Percentiles rank a stretch among this genome's conserved stretches.
These are phyloP conservation scores for Aquatica leii DNA, from an alignment of 2,888 invertebrate species.

Conservation along the genomic window DNA sequence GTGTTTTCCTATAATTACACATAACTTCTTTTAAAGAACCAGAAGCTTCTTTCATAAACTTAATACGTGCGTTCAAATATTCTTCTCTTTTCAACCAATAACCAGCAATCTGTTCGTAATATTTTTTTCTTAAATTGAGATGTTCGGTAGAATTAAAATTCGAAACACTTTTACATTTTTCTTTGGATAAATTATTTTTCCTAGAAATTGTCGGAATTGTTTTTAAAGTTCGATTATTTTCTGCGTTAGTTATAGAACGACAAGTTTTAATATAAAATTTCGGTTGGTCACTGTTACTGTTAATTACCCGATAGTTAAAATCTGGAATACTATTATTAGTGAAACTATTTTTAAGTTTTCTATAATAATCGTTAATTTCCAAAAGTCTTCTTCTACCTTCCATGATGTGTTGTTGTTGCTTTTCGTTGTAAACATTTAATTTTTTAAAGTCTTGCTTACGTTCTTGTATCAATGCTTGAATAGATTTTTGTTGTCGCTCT, in stretches of 20 bases:
- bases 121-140: conserved; percentile 37
- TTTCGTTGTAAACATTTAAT: not conserved
- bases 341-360: no score
- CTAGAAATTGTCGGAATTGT: no score
- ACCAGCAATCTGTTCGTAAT: conserved; percentile 40
- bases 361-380: not conserved
- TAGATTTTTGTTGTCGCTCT: not conserved
- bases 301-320: no score
- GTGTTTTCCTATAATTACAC: not conserved
- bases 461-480: not conserved
- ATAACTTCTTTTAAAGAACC: conserved; percentile 23
- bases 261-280: no score
- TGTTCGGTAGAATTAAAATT: not conserved
- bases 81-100: conserved; percentile 46
- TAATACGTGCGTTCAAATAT: conserved; percentile 44
- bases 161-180: no score
- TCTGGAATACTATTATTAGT: no score
- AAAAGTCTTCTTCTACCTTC: not conserved
- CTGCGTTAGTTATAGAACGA: no score
- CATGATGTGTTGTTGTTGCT: not conserved
- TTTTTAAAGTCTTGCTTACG: not conserved
- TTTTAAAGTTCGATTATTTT: no score
- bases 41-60: conserved; percentile 38
- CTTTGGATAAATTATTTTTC: no score
- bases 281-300: no score